Conservation (phyloP, 2,797 vertebrate genomes). For the Cynodonichthys magdalenae region DNA sequence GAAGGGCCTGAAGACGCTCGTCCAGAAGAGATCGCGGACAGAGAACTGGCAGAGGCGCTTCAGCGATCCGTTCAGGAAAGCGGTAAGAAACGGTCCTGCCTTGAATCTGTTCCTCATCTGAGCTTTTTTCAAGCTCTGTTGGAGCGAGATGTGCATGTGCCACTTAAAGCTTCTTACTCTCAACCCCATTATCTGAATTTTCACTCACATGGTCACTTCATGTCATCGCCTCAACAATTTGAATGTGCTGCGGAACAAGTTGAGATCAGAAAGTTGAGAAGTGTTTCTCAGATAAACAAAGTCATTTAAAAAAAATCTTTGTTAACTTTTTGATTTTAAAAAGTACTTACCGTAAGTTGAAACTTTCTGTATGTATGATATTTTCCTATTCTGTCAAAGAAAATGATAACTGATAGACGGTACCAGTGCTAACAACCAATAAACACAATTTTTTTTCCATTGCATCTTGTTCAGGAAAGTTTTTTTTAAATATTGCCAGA, state of each 20-base stretch:
- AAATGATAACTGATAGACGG: neutral
- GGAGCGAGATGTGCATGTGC: constrained; percentile 72
- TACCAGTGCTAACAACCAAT: neutral
- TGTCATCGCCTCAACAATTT: constrained; percentile 55
- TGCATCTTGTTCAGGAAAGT: constrained; percentile 3
- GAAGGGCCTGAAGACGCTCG: constrained; percentile 88
- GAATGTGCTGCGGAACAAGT: constrained; percentile 20
- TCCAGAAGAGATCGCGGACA: constrained; percentile 93
- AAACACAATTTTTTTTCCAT: neutral
- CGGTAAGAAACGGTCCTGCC: constrained; percentile 78
- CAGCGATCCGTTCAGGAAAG: constrained; percentile 96
- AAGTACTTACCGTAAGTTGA: constrained; percentile 22
- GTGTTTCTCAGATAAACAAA: constrained; percentile 3
- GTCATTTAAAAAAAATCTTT: neutral
- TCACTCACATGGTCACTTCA: constrained; percentile 57
- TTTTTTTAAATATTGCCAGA: constrained; percentile 4
- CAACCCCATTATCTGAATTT: constrained; percentile 60
- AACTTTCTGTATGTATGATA: neutral
- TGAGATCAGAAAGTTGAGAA: constrained; percentile 14
- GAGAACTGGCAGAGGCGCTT: constrained; percentile 94
- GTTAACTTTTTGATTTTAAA: constrained; percentile 25
- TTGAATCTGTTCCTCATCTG: constrained; percentile 42
- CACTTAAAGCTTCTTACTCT: constrained; percentile 70
- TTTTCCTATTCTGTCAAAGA: neutral
- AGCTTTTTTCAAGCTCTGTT: constrained; percentile 43